Evolutionary conservation across 2,888 invertebrate genomes (phyloP), one percentile per base, ranked within the genome.

Genomic region (Ceriagrion tenellum): DNA sequence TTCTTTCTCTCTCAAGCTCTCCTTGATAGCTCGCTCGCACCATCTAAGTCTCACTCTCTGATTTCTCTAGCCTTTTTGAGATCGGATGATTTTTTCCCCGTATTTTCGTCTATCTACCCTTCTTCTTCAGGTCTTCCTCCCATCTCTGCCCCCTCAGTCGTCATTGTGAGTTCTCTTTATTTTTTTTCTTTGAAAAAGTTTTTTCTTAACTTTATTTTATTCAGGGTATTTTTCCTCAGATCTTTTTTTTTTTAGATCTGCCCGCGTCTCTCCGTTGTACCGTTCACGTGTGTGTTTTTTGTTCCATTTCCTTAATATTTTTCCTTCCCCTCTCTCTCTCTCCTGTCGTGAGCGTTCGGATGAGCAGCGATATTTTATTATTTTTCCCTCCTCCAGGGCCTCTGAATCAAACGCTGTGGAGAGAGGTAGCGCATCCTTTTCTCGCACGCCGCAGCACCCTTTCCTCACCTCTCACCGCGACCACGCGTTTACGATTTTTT

Each of bases 401-500:
- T 16, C 6, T 81, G 81, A 30, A 81, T 81, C 81, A 81, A 81
- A 81, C 81, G 81, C 16, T 13, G 35, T 16, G 81, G 81, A 81
- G 81, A 59, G 59, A 59, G 59, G 2, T 6, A 20, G 18, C 1
- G 59, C 18, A 2, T 13, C n/a, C 18, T 26, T 35, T 81, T 35
- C 35, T 59, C 59, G 59, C 59, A 59, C 16, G 59, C 81, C 81
- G 10, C n/a, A 35, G 81, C 81, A 81, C 81, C 81, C 81, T 81
- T 81, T 81, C 81, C 81, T 81, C 81, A 81, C 81, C 35, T 35
- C 81, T 35, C 81, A n/a, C 30, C 81, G 81, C 81, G 81, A 35
- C 81, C 81, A 35, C 81, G 81, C 35, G 81, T 35, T 81, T 16
- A 0, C 81, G 81, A 12, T 81, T 81, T 81, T 81, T 26, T n/a